Conservation (phyloP, 2,797 vertebrate species). For the Nannoperca obscura region DNA sequence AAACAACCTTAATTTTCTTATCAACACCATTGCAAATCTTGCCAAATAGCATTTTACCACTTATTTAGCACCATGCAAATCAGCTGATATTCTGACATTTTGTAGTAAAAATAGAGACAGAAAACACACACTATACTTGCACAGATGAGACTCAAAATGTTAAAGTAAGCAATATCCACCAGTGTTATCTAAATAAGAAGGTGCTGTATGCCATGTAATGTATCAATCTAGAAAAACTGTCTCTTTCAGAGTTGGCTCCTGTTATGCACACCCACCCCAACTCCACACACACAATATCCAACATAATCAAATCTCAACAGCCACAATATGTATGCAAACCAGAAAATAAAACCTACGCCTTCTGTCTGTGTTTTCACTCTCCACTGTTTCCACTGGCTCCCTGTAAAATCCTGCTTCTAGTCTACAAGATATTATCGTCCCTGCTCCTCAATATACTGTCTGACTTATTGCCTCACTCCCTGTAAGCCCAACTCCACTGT, state of each 20-base stretch:
- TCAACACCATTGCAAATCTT: constrained; percentile 25
- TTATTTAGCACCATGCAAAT: constrained; percentile 28
- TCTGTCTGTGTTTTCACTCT: neutral
- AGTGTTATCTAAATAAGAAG: constrained; percentile 25
- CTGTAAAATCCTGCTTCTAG: constrained; percentile 29
- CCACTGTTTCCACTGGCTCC: constrained; percentile 12
- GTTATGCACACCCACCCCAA: constrained; percentile 24
- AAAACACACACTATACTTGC: neutral
- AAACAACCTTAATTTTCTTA: constrained; percentile 22
- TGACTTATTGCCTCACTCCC: constrained; percentile 62
- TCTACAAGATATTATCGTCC: constrained; percentile 29
- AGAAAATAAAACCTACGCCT: constrained; percentile 18
- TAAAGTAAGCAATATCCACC: constrained; percentile 3
- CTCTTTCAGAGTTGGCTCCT: constrained; percentile 26
- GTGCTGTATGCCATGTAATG: constrained; percentile 31
- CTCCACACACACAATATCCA: constrained; percentile 15
- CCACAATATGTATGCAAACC: constrained; percentile 48
- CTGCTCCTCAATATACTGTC: constrained; percentile 35
- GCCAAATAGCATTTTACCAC: constrained; percentile 31
- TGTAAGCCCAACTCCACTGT: constrained; percentile 39
- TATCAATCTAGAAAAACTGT: constrained; percentile 41
- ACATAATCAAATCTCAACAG: constrained; percentile 38
- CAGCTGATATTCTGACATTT: constrained; percentile 24
- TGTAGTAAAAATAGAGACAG: neutral
- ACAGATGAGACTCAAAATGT: neutral